A percentile compares a stretch with the other conserved stretches of the same genome.
Evolutionary conservation across 2,888 invertebrate genomes (phyloP).

Genomic region (Beris morrisii): DNA sequence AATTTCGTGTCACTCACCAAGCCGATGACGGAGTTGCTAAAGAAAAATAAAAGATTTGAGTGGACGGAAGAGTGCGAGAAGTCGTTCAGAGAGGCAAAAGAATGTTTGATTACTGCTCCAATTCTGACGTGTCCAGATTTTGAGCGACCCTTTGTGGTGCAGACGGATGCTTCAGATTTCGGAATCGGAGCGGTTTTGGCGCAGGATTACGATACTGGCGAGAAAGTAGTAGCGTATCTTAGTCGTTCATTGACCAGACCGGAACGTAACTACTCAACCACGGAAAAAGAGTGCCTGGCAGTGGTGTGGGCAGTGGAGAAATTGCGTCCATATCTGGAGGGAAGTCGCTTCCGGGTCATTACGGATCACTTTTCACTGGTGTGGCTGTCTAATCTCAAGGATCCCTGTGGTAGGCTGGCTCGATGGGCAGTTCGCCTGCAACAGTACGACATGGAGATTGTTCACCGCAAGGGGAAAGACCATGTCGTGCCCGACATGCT

Average conservation of each 20-base stretch:
- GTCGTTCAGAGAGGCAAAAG: not conserved
- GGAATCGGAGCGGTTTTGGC: constrained; percentile 16
- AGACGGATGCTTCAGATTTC: constrained; percentile 22
- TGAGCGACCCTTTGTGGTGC: constrained; percentile 1
- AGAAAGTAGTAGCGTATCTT: constrained; percentile 37
- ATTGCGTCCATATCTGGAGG: not conserved
- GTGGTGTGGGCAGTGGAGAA: not conserved
- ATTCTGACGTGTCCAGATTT: constrained; percentile 17
- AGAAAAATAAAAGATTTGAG: constrained; percentile 4
- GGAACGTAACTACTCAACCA: not conserved
- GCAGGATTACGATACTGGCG: constrained; percentile 28
- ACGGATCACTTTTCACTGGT: not conserved
- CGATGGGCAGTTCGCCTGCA: too few species aligned
- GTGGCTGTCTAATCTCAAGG: not conserved
- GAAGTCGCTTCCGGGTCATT: not conserved
- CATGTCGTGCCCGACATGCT: too few species aligned
- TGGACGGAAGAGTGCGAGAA: constrained; percentile 6
- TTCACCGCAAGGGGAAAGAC: too few species aligned
- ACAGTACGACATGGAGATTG: too few species aligned
- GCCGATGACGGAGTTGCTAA: not conserved
- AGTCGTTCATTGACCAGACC: constrained; percentile 7
- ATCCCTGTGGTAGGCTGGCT: too few species aligned
- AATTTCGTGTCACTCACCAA: constrained; percentile 3
- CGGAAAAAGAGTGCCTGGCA: too few species aligned
- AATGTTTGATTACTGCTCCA: constrained; percentile 3